phyloP scores from a whole-genome alignment of 2,113 vertebrate genomes.

The Ginglymostoma cirratum region DNA sequence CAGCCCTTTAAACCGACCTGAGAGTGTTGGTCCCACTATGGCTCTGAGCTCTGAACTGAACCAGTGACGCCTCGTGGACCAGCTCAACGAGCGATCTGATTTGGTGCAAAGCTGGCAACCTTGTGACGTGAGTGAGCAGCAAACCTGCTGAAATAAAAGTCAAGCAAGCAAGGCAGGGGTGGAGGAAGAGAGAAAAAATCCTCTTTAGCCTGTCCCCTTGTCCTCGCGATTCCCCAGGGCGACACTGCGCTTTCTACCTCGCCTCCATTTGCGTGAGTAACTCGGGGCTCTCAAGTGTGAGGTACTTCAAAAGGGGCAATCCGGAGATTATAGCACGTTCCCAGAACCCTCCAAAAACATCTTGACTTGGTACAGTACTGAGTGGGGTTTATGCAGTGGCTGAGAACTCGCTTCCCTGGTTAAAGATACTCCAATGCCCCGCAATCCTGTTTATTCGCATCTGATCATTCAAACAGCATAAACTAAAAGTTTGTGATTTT shows the following conservation, averaged over 20 bases:
- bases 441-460: not conserved
- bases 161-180: not conserved
- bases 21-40: conserved; percentile 11
- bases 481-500: not conserved
- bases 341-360: not conserved
- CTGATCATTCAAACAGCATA: not conserved
- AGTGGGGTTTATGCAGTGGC: not conserved
- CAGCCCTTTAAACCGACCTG: conserved; percentile 30
- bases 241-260: not conserved
- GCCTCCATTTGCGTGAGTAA: not conserved
- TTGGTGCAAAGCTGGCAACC: conserved; percentile 26
- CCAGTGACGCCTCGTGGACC: conserved; percentile 29
- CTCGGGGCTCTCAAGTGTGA: not conserved
- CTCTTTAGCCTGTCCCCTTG: not conserved
- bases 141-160: conserved; percentile 33
- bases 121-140: conserved; percentile 30
- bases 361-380: not conserved
- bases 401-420: not conserved
- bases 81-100: conserved; percentile 33
- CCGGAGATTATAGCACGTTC: not conserved
- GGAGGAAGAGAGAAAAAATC: not conserved
- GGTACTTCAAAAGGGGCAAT: not conserved
- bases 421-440: not conserved
- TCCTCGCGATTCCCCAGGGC: too few relatives aligned
- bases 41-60: conserved; percentile 14